Conservation (phyloP, 2,888 invertebrate species). For the Trissonchulus sp. region DNA sequence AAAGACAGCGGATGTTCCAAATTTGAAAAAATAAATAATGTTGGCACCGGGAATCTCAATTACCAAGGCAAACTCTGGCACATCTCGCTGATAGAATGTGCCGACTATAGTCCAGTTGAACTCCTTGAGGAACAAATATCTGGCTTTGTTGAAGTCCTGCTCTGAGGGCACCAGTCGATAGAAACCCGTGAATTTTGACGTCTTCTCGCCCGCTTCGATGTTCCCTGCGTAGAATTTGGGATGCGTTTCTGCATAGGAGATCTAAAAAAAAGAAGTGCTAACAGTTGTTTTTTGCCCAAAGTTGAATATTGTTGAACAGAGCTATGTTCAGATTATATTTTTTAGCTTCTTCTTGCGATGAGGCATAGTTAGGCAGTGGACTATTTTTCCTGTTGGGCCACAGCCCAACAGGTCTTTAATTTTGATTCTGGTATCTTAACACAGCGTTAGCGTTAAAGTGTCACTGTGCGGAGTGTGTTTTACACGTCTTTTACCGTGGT, state of each 20-base stretch:
- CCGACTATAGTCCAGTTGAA: conserved; percentile 98
- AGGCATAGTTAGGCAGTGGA: too few species aligned
- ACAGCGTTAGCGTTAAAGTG: too few species aligned
- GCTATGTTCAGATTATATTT: too few species aligned
- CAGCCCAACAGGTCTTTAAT: too few species aligned
- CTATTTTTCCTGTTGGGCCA: too few species aligned
- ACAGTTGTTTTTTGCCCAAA: neutral
- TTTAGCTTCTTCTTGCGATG: too few species aligned
- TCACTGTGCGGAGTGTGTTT: too few species aligned
- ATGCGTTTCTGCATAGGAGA: conserved; percentile 94
- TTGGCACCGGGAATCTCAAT: conserved; percentile 48
- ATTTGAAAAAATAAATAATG: too few species aligned
- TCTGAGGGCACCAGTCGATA: conserved; percentile 93
- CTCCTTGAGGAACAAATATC: conserved; percentile 74
- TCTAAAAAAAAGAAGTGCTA: conserved; percentile 58
- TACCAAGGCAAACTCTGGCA: conserved; percentile 82
- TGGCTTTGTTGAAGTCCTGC: conserved; percentile 86
- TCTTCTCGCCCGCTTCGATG: conserved; percentile 67
- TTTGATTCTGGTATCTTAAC: too few species aligned
- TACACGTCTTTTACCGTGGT: too few species aligned
- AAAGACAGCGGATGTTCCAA: too few species aligned
- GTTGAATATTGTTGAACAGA: too few species aligned
- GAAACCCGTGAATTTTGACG: conserved; percentile 74
- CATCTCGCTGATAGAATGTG: conserved; percentile 84
- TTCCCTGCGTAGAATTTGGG: conserved; percentile 68